These are phyloP conservation scores for Branchellion lobata DNA, from an alignment of 2,888 invertebrate species.

Conservation along the genomic window DNA sequence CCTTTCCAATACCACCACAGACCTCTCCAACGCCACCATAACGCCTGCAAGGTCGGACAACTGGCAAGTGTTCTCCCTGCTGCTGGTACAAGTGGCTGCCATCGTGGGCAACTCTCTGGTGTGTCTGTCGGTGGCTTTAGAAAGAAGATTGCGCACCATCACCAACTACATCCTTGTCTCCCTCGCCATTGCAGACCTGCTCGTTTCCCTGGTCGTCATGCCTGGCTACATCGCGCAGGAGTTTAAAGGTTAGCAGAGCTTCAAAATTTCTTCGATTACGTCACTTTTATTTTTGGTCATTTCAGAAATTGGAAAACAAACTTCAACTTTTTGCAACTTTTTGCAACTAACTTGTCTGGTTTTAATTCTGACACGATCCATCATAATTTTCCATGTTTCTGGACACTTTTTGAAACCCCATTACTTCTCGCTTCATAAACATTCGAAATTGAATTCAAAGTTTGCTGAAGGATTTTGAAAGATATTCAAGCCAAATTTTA, in stretches of 20 bases:
- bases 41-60: constrained; percentile 19
- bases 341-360: background rate
- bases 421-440: too few relatives aligned
- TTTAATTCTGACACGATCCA: background rate
- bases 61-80: constrained; percentile 44
- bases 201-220: constrained; percentile 74
- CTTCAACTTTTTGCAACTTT: background rate
- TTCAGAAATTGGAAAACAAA: background rate
- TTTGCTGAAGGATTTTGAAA: too few relatives aligned
- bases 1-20: background rate
- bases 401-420: too few relatives aligned
- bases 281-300: background rate
- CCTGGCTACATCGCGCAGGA: constrained; percentile 46
- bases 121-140: constrained; percentile 85
- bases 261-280: background rate
- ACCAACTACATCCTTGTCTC: constrained; percentile 47
- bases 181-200: constrained; percentile 73
- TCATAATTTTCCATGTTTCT: too few relatives aligned
- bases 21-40: background rate
- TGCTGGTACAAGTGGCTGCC: constrained; percentile 77
- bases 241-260: constrained; percentile 44
- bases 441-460: too few relatives aligned
- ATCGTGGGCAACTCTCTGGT: constrained; percentile 87
- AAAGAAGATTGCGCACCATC: constrained; percentile 70
- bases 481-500: too few relatives aligned